Base-by-base conservation (phyloP, 2,797 vertebrate species). In the Gymnodraco acuticeps region DNA sequence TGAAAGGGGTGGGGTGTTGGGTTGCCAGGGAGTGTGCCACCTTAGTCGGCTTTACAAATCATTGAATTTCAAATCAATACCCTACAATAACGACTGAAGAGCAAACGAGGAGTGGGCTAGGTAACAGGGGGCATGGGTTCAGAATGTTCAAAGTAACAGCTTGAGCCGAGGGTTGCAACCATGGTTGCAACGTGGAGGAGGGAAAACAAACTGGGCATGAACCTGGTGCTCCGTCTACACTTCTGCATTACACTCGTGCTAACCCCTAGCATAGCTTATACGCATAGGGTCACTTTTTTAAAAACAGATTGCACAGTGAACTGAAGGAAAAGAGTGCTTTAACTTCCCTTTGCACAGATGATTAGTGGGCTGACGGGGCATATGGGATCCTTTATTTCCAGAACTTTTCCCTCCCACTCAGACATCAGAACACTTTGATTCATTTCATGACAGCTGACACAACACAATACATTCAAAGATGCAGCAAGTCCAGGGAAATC, bases 291-390 rank as follows among this genome's bases (percentile, higher is more conserved):
- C 47, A 12, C 15, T 16, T 31, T 10, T 58, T 51, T 47, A 3
- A 4, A 1, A 27, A 43, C 15, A 2, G 27, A 52, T 67, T 69
- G 42, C 0, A 42, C n/a, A 60, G 19, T 53, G 12, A 63, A 12
- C 43, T 13, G 14, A 54, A 43, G 17, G 17, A 56, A 47, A 27
- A 70, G 10, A 58, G 15, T 5, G 20, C 19, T 64, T 54, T 55
- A 67, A 41, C 38, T 75, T 73, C 20, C 62, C 16, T 74, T 70
- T 80, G 69, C 61, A 76, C 86, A 87, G 82, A 84, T 62, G 78
- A 82, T 65, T 31, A 56, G 87, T 90, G 80, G 83, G 88, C 83
- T 14, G 86, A 69, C 13, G 8, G 65, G 64, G 83, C 76, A 76
- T 67, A 63, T 70, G 78, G 55, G 47, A 62, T 58, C 19, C 20